These are phyloP conservation scores for Hyles euphorbiae DNA, from an alignment of 1,140 invertebrate genomes.

Conservation along the genomic window DNA sequence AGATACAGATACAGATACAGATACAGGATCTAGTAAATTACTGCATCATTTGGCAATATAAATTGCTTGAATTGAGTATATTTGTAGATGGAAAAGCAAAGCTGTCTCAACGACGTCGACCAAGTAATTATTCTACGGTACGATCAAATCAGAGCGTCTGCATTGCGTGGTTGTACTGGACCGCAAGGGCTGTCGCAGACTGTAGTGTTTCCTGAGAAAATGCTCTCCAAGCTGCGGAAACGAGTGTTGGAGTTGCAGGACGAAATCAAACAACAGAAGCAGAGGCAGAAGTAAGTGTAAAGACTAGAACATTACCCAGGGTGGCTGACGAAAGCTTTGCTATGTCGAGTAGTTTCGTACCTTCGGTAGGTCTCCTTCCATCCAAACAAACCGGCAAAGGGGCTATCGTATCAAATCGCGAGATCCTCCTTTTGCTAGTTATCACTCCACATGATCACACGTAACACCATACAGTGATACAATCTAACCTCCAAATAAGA, in stretches of 20 bases:
- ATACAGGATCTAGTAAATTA: no score
- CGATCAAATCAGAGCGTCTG: slow-evolving; percentile 54
- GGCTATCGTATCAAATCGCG: no score
- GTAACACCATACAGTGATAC: no score
- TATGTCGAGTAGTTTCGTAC: no score
- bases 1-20: no score
- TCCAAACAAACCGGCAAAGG: no score
- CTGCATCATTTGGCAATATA: no score
- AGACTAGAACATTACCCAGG: not conserved
- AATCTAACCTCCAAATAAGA: no score
- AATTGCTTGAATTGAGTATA: not conserved
- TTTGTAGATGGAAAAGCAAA: slow-evolving; percentile 64
- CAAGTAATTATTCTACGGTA: slow-evolving; percentile 56
- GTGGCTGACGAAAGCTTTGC: no score
- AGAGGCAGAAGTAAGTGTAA: slow-evolving; percentile 46
- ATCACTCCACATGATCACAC: no score
- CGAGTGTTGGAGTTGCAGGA: slow-evolving; percentile 56
- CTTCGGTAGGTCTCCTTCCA: no score
- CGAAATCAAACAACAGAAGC: slow-evolving; percentile 57
- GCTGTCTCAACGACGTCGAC: slow-evolving; percentile 62
- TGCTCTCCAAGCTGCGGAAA: slow-evolving; percentile 38
- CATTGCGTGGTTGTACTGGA: slow-evolving; percentile 45
- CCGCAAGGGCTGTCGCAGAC: slow-evolving; percentile 49
- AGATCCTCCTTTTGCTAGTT: no score
- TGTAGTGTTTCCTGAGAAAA: slow-evolving; percentile 53